Evolutionary conservation across 2,113 vertebrate species (phyloP), one percentile per base, ranked within the genome.

Genomic region (Pimephales promelas): DNA sequence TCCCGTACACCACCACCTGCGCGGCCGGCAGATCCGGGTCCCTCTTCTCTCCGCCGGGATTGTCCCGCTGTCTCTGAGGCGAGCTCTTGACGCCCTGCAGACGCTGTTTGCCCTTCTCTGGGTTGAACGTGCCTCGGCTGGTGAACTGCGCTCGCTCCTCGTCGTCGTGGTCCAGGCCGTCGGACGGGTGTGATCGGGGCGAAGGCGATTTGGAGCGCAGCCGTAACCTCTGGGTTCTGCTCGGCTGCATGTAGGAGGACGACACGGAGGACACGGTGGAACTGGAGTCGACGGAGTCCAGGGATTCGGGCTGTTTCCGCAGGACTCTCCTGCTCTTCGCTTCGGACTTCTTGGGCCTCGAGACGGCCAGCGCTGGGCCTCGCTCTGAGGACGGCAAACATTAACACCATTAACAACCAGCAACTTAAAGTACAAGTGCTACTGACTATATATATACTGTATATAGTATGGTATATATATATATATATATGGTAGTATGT

Each of bases 71-170:
- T 93, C 95, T 96, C 26, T 91, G 92, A 74, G 95, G 89, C 22
- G 95, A 94, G 22, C 91, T 92, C 91, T 96, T 97, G 90, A 93
- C 87, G 36, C 94, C 95, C 89, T 95, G 97, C 56, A 98, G 93
- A 94, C 97, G 98, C 92, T 97, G 97, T 88, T 96, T 97, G 89
- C 96, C 96, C 80, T 97, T 97, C 90, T 98, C 97, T 0, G 97
- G 95, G 86, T 96, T 98, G 91, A 96, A 99, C 0, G 97, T 99
- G 87, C 97, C 97, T 0, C 96, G 93, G 62, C 96, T 99, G 84
- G 95, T 96, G 90, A 96, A 98, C 86, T 96, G 96, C 7, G 96
- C 93, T 72, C 90, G 92, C 77, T 97, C 96, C 5, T 97, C 94
- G 0, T 89, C 85, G 7, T 93, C 92, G 68, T 79, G 31, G 9